Evolutionary conservation across 2,113 vertebrate species (phyloP).

Genomic region (Prinia subflava): DNA sequence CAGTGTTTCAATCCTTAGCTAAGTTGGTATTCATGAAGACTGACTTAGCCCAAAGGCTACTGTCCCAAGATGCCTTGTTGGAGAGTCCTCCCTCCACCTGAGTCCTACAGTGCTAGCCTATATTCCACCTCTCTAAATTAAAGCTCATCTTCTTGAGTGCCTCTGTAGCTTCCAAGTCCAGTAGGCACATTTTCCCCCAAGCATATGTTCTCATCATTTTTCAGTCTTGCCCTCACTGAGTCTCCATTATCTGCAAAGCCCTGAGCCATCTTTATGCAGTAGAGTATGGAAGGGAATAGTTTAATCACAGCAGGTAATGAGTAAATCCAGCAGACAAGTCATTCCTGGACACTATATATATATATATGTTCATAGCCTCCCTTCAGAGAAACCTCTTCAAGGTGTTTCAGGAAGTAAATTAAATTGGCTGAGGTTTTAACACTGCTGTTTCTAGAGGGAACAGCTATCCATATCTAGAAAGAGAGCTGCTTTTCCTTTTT

Average conservation of each 20-base stretch:
- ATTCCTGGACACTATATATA: neutral
- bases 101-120: neutral
- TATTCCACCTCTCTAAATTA: neutral
- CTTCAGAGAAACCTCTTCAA: neutral
- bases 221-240: neutral
- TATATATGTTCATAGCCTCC: neutral
- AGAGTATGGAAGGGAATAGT: neutral
- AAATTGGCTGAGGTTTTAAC: neutral
- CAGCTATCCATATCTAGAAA: neutral
- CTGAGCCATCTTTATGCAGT: neutral
- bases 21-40: neutral
- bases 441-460: neutral
- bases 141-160: neutral
- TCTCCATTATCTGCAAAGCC: neutral
- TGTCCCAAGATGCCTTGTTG: neutral
- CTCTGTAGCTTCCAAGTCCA: neutral
- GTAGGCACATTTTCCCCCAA: neutral
- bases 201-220: neutral
- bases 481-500: neutral
- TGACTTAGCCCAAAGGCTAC: neutral
- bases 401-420: neutral
- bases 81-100: accelerated
- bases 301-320: neutral
- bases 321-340: neutral
- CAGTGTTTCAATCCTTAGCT: neutral